Evolutionary conservation across 2,888 invertebrate species (phyloP), one percentile per base, ranked within the genome.

Genomic region (Hirtodrosophila alboralis): DNA sequence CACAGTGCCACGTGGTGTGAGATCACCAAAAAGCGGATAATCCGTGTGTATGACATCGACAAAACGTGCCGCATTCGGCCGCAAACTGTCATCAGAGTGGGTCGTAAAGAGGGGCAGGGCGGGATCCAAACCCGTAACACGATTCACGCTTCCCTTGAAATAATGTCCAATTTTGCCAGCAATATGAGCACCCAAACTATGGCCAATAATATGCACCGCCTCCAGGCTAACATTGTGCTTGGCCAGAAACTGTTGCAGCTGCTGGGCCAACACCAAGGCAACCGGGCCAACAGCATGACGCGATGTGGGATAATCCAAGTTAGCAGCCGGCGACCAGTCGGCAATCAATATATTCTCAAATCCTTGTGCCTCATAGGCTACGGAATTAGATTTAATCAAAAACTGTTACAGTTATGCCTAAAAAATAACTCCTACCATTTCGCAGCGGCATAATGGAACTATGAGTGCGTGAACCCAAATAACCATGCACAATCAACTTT

Each of bases 31-130:
- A 2, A 89, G 51, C 0, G 89, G 89, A 26, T 71, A 88, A 33
- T 88, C 90, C 0, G 91, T 90, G 48, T 91, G 91, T 8, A 91
- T 80, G 1, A 89, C 86, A 60, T 91, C 91, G 12, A 91, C 90
- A 52, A 91, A 90, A 5, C 58, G 66, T 0, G 87, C 91, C 1
- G 87, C 87, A 13, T 51, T 77, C 3, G 81, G 9, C 1, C 61
- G 77, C 16, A 91, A 56, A 2, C 87, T 75, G 61, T 91, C 91
- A 1, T 28, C 51, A 0, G 88, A 80, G 14, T 73, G 67, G 4
- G 84, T 61, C 0, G 78, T 64, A 49, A 91, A 91, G 0, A 91
- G 71, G 0, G 91, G 91, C n/a, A 87, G 41, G 0, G 91, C 91
- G 0, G 91, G 90, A 84, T 91, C 91, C 2, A 91, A 40, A 0